Conservation (phyloP, 2,888 invertebrate species). For the Sphaerophoria taeniata region DNA sequence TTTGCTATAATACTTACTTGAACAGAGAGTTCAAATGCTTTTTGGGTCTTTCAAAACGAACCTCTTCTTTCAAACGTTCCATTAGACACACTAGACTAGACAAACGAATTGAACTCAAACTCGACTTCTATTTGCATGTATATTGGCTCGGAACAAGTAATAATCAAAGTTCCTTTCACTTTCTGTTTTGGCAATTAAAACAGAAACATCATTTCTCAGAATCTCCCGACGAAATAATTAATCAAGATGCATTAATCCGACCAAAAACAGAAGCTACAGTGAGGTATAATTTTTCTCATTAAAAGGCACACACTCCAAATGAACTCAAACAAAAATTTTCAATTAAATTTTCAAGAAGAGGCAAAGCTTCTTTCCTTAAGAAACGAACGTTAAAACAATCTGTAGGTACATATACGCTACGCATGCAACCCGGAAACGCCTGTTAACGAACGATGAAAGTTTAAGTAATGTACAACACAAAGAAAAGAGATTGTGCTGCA, state of each 20-base stretch:
- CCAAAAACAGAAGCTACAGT: neutral
- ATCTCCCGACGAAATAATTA: constrained; percentile 52
- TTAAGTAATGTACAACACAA: constrained; percentile 2
- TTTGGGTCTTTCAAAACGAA: neutral
- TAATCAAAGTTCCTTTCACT: constrained; percentile 65
- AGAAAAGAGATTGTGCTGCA: constrained; percentile 41
- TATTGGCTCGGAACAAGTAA: constrained; percentile 15
- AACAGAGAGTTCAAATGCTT: constrained; percentile 10
- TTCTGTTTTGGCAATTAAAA: constrained; percentile 45
- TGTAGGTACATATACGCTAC: constrained; percentile 31
- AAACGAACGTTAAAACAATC: neutral
- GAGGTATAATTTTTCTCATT: constrained; percentile 45
- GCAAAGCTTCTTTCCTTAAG: constrained; percentile 2
- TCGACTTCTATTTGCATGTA: constrained; percentile 5
- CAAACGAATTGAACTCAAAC: constrained; percentile 27
- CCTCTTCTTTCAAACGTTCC: constrained; percentile 28
- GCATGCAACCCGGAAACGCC: constrained; percentile 62
- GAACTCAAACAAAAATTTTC: constrained; percentile 39
- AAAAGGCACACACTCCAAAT: constrained; percentile 38
- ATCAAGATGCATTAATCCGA: constrained; percentile 62
- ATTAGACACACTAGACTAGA: constrained; percentile 12
- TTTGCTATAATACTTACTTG: constrained; percentile 48
- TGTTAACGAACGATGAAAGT: constrained; percentile 55
- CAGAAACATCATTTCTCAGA: constrained; percentile 56
- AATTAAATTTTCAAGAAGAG: constrained; percentile 24